Base-by-base conservation (phyloP, 2,888 invertebrate species). In the Oxyteleia sp. region DNA sequence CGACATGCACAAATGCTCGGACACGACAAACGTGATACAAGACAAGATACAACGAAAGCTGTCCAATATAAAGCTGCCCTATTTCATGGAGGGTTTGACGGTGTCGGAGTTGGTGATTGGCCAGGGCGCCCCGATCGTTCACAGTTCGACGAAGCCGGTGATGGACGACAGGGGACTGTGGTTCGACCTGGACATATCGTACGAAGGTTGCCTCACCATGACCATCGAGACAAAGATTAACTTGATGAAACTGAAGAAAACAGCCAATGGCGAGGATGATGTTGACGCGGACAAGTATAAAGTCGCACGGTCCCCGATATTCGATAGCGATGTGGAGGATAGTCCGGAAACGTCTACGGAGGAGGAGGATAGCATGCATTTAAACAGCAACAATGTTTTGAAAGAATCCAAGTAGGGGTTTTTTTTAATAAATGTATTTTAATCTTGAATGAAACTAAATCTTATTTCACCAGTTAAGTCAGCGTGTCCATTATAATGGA, bases 141-240 rank as follows among this genome's bases (percentile, higher is more conserved):
- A 95, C 85, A 94, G 95, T 57, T 95, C 95, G 64, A 94, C 94
- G 13, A 93, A 95, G 82, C 98, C 98, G n/a, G n/a, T n/a, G n/a
- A n/a, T n/a, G n/a, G n/a, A n/a, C n/a, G n/a, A n/a, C n/a, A n/a
- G n/a, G n/a, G n/a, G n/a, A n/a, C n/a, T n/a, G n/a, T n/a, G n/a
- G n/a, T n/a, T n/a, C n/a, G n/a, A n/a, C n/a, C n/a, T n/a, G n/a
- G 0, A 97, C 90, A 93, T 98, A 75, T 95, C 95, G 2, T 98
- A 98, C 93, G 95, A 96, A 87, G 98, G 98, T 59, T 95, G 95
- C 85, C 95, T 97, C 45, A 95, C 96, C 84, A 96, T 98, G 95
- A 96, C 96, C 1, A 95, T 99, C 35, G 97, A 97, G 91, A 98
- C 98, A 1, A 98, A 98, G 92, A 94, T 98, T 87, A 98, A 98